Evolutionary conservation across 1,140 invertebrate species (phyloP).

Genomic region (Micrasema minimum): DNA sequence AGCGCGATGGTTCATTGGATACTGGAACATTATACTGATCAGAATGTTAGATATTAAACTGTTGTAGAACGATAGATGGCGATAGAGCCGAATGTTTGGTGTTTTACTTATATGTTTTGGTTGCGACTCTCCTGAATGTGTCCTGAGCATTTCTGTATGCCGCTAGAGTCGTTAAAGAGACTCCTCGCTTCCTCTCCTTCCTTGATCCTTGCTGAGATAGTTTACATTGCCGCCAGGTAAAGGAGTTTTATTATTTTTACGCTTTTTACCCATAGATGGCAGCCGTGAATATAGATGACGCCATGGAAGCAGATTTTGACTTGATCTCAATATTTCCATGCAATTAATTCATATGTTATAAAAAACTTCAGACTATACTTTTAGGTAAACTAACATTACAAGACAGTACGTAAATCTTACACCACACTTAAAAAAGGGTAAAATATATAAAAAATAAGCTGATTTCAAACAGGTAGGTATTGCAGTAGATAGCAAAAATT

Average conservation of each 20-base stretch:
- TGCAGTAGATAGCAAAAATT: too few species aligned
- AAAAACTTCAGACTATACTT: too few species aligned
- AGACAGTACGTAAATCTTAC: too few species aligned
- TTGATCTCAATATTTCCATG: too few species aligned
- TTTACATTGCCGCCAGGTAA: constrained; percentile 53
- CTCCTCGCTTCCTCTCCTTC: constrained; percentile 35
- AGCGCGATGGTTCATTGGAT: too few species aligned
- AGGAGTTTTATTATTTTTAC: constrained; percentile 40
- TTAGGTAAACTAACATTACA: too few species aligned
- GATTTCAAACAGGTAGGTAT: too few species aligned
- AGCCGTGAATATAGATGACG: constrained; percentile 5
- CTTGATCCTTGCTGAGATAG: constrained; percentile 44
- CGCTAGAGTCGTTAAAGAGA: constrained; percentile 23
- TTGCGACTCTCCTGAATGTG: constrained; percentile 30
- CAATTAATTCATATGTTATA: too few species aligned
- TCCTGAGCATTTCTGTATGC: constrained; percentile 23
- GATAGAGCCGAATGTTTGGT: constrained; percentile 42
- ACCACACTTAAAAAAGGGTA: too few species aligned
- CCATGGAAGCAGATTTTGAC: background rate
- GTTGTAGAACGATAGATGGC: constrained; percentile 50
- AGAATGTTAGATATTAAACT: constrained; percentile 44
- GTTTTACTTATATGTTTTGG: constrained; percentile 31
- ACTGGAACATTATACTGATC: constrained; percentile 10
- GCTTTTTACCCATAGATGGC: constrained; percentile 40
- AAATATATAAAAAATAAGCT: too few species aligned